These are phyloP conservation scores for Caretta caretta DNA, from an alignment of 2,113 vertebrate species.

Conservation along the genomic window DNA sequence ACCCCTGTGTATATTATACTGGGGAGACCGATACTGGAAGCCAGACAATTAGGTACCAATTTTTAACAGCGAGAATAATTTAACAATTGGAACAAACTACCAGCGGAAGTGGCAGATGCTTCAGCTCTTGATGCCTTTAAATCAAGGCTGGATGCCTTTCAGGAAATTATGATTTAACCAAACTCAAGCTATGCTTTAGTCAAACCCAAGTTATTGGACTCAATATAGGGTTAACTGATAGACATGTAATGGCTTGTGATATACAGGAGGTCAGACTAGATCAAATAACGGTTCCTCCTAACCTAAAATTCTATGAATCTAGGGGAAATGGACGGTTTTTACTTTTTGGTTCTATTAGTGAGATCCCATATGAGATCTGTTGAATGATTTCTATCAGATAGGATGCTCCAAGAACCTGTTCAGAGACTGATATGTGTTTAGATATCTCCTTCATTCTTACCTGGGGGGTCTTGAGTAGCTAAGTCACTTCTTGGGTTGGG, in stretches of 20 bases:
- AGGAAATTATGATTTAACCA: neutral
- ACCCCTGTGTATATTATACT: neutral
- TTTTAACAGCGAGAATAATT: neutral
- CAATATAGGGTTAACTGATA: neutral
- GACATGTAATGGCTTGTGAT: neutral
- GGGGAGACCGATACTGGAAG: slow-evolving; percentile 20
- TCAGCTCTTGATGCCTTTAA: neutral
- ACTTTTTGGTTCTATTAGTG: neutral
- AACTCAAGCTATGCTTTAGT: neutral
- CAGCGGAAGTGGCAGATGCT: neutral
- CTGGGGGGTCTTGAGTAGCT: neutral
- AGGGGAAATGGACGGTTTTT: neutral
- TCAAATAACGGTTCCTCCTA: neutral
- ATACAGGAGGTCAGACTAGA: neutral
- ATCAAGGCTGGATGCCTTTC: neutral
- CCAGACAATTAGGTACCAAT: neutral
- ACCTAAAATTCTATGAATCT: neutral
- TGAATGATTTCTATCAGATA: neutral
- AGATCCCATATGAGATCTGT: neutral
- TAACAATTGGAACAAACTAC: neutral
- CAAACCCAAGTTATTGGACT: neutral
- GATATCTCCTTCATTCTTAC: neutral
- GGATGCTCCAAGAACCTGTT: neutral
- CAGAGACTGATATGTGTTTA: neutral
- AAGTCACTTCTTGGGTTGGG: neutral